Percentiles rank a stretch among this genome's conserved stretches.
These are phyloP conservation scores for Oryzias curvinotus DNA, from an alignment of 2,113 vertebrate genomes.

Conservation along the genomic window DNA sequence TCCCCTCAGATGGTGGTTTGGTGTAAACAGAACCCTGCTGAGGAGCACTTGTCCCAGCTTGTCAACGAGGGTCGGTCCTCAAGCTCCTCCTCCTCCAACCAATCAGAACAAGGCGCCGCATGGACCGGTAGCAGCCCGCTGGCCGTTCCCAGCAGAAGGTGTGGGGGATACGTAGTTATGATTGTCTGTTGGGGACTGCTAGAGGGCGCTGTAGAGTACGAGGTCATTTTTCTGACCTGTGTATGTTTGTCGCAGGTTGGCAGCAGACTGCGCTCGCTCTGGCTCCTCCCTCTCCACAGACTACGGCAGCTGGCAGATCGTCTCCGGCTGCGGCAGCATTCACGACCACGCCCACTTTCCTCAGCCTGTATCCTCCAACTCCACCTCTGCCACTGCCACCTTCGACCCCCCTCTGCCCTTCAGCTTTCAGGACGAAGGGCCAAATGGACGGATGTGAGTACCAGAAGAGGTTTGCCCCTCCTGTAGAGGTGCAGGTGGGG, in stretches of 20 bases:
- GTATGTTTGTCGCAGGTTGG: conserved; percentile 78
- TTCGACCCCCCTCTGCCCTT: conserved; percentile 88
- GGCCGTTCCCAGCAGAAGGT: conserved; percentile 92
- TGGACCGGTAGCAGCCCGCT: conserved; percentile 92
- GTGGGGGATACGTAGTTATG: conserved; percentile 46
- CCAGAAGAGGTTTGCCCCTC: too few species aligned
- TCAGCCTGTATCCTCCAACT: conserved; percentile 53
- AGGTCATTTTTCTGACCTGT: neutral
- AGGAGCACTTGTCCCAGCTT: conserved; percentile 80
- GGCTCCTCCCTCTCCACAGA: conserved; percentile 97
- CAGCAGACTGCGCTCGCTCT: conserved; percentile 85
- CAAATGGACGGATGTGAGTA: conserved; percentile 91
- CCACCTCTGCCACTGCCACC: conserved; percentile 40
- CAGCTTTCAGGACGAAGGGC: conserved; percentile 93
- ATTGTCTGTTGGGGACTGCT: neutral
- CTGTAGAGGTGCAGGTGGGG: too few species aligned
- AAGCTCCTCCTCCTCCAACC: conserved; percentile 93
- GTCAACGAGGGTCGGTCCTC: conserved; percentile 85
- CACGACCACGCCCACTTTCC: conserved; percentile 88
- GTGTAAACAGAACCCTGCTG: conserved; percentile 78
- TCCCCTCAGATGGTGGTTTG: conserved; percentile 87
- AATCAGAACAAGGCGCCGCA: conserved; percentile 85
- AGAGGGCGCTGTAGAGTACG: neutral
- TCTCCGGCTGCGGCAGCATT: conserved; percentile 97
- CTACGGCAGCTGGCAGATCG: conserved; percentile 99